Conservation (phyloP, 2,113 vertebrate species). For the Coptodon bakossiorum region DNA sequence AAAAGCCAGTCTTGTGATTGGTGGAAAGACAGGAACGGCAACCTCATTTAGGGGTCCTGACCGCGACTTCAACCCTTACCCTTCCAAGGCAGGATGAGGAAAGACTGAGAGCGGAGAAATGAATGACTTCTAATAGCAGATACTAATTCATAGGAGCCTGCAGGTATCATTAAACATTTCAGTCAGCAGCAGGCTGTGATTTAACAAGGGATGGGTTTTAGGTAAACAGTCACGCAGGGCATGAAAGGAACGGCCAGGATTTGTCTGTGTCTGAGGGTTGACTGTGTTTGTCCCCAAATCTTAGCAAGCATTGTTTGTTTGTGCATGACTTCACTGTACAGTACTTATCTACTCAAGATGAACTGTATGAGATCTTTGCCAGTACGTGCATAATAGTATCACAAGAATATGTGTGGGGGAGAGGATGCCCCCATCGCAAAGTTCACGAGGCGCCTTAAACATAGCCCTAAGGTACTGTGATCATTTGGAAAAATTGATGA, state of each 20-base stretch:
- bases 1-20: slow-evolving; percentile 51
- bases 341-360: not conserved
- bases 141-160: slow-evolving; percentile 43
- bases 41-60: slow-evolving; percentile 47
- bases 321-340: not conserved
- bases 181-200: slow-evolving; percentile 40
- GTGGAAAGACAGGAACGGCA: slow-evolving; percentile 18
- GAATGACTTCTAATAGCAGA: slow-evolving; percentile 48
- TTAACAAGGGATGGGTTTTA: slow-evolving; percentile 37
- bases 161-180: slow-evolving; percentile 68
- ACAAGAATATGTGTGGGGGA: slow-evolving; percentile 18
- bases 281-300: slow-evolving; percentile 8
- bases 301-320: not conserved
- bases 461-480: slow-evolving; percentile 25
- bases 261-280: not conserved
- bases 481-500: slow-evolving; percentile 40
- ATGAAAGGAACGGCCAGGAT: not conserved
- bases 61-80: slow-evolving; percentile 64
- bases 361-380: not conserved
- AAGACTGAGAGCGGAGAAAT: slow-evolving; percentile 18
- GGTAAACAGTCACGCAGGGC: slow-evolving; percentile 39
- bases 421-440: not conserved
- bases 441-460: slow-evolving; percentile 28
- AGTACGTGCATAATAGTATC: slow-evolving; percentile 2
- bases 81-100: slow-evolving; percentile 29